Evolutionary conservation across 2,113 vertebrate species (phyloP).

Genomic region (Equus quagga): DNA sequence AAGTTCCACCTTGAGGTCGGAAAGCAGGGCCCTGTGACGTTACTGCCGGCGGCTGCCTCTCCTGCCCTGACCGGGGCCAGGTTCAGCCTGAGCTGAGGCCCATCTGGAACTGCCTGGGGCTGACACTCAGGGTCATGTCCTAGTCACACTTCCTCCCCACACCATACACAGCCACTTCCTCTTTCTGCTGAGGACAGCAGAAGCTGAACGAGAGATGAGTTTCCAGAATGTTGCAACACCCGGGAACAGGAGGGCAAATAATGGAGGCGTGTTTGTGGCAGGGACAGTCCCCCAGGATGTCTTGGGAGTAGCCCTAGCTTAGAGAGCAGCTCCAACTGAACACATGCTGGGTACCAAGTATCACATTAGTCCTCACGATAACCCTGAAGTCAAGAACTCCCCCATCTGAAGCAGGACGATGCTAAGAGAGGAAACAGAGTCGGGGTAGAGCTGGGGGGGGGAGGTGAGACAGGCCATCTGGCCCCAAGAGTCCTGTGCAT

Average conservation of each 20-base stretch:
- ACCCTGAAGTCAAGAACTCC: neutral
- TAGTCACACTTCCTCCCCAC: neutral
- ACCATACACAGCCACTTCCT: conserved; percentile 37
- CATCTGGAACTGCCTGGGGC: neutral
- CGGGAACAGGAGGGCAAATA: neutral
- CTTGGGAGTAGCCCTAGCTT: neutral
- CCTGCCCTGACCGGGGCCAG: neutral
- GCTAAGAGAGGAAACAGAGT: neutral
- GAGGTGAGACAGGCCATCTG: neutral
- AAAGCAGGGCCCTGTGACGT: neutral
- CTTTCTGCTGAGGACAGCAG: neutral
- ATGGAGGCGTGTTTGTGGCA: neutral
- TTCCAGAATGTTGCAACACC: neutral
- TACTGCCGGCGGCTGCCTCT: neutral
- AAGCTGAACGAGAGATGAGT: conserved; percentile 25
- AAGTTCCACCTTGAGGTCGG: neutral
- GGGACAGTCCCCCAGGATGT: neutral
- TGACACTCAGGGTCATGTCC: neutral
- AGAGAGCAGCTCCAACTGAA: neutral
- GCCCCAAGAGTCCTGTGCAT: neutral
- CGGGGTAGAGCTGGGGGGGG: neutral
- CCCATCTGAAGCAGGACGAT: neutral
- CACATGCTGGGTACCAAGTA: neutral
- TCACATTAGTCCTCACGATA: neutral
- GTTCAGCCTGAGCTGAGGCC: neutral